Evolutionary conservation across 1,140 invertebrate species (phyloP).

Genomic region (Camponotus floridanus): DNA sequence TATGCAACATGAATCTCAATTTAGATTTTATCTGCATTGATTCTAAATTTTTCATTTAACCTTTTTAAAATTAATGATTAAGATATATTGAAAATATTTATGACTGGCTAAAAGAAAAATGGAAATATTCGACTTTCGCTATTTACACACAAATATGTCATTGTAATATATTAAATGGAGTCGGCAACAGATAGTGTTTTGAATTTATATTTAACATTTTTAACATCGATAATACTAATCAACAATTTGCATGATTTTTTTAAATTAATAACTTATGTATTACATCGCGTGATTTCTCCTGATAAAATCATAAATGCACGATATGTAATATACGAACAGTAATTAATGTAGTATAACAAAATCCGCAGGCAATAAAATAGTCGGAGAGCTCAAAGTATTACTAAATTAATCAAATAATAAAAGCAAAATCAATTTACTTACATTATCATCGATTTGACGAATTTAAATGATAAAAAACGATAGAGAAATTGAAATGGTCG

Average conservation of each 20-base stretch:
- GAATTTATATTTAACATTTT: slow-evolving; percentile 11
- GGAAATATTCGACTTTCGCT: too few species aligned
- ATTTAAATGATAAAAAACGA: too few species aligned
- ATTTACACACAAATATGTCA: neutral
- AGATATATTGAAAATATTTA: too few species aligned
- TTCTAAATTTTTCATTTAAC: too few species aligned
- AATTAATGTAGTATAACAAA: neutral
- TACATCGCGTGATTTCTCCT: neutral
- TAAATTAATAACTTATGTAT: neutral
- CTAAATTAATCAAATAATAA: neutral
- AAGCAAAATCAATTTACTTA: neutral
- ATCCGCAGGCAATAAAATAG: neutral
- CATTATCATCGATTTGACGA: neutral
- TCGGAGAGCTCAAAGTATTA: neutral
- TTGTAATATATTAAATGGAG: neutral
- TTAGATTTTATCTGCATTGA: too few species aligned
- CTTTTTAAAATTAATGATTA: too few species aligned
- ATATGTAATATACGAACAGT: neutral
- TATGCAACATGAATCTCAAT: too few species aligned
- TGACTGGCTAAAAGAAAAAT: too few species aligned
- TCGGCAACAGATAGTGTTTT: neutral
- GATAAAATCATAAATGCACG: neutral
- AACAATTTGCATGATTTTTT: neutral
- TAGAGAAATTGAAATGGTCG: too few species aligned
- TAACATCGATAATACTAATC: neutral